A percentile compares a stretch with the other conserved stretches of the same genome.
Conservation (phyloP, 1,140 invertebrate species). For the Drosophila triauraria region DNA sequence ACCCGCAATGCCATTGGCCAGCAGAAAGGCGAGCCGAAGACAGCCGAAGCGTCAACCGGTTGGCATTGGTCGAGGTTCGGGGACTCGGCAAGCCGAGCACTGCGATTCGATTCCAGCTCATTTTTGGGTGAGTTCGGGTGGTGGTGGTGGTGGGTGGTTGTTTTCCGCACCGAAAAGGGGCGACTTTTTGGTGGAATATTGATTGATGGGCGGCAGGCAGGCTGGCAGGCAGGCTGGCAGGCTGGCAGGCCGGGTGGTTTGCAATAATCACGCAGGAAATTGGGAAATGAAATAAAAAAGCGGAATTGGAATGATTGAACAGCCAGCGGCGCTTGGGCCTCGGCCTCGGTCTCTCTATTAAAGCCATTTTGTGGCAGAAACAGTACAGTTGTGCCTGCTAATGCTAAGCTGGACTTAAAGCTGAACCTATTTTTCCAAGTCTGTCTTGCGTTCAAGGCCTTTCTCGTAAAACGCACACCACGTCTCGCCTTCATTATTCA, state of each 20-base stretch:
- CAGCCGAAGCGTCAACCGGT: slow-evolving; percentile 5
- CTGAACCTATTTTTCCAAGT: background rate
- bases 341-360: background rate
- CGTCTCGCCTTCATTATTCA: slow-evolving; percentile 61
- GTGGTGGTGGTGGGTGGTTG: slow-evolving; percentile 52
- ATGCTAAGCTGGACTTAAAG: slow-evolving; percentile 3
- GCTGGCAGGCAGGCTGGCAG: slow-evolving; percentile 23
- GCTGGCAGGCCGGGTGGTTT: slow-evolving; percentile 29
- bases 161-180: slow-evolving; percentile 33
- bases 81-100: slow-evolving; percentile 20
- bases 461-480: slow-evolving; percentile 1
- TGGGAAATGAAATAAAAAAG: background rate
- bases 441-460: slow-evolving; percentile 14
- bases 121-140: slow-evolving; percentile 29
- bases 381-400: slow-evolving; percentile 26
- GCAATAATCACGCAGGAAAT: slow-evolving; percentile 15
- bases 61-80: slow-evolving; percentile 21
- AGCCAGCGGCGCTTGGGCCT: background rate
- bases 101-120: slow-evolving; percentile 21
- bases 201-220: slow-evolving; percentile 55
- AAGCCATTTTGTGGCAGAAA: background rate
- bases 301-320: slow-evolving; percentile 5
- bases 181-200: slow-evolving; percentile 56
- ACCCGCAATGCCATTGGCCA: slow-evolving; percentile 14
- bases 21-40: slow-evolving; percentile 13